phyloP scores from a whole-genome alignment of 2,797 vertebrate species.

The Anniella stebbinsi region DNA sequence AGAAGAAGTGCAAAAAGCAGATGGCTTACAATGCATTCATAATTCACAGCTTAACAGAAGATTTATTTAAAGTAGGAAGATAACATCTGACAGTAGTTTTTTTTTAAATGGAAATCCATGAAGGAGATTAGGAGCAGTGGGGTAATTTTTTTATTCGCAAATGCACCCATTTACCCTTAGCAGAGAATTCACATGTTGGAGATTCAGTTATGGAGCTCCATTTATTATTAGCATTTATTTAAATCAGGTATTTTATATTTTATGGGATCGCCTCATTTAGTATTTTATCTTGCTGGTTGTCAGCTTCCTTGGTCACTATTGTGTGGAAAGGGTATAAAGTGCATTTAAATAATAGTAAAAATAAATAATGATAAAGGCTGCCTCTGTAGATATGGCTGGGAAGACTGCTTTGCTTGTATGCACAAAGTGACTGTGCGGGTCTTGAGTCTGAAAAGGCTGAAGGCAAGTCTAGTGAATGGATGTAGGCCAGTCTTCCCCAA shows the following conservation, averaged over 20 bases:
- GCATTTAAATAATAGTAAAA: background rate
- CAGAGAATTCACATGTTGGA: background rate
- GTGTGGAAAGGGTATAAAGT: background rate
- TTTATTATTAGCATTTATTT: conserved; percentile 19
- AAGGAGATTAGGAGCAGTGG: background rate
- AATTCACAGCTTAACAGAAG: background rate
- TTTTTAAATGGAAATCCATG: background rate
- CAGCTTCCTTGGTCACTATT: background rate
- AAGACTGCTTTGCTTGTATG: background rate
- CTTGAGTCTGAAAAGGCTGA: background rate
- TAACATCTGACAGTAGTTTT: background rate
- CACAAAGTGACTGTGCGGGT: background rate
- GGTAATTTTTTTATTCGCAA: background rate
- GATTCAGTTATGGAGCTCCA: background rate
- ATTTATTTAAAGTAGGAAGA: conserved; percentile 5
- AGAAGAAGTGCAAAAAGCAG: background rate
- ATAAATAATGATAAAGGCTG: background rate
- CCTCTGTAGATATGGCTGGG: too few relatives aligned
- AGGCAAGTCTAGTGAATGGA: background rate
- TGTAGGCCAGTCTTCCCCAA: background rate
- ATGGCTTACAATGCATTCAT: background rate
- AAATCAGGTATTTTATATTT: background rate
- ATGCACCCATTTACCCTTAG: background rate
- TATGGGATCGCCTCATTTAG: background rate
- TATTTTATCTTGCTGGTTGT: background rate